Conservation (phyloP, 2,113 vertebrate genomes). For the Epinephelus lanceolatus region DNA sequence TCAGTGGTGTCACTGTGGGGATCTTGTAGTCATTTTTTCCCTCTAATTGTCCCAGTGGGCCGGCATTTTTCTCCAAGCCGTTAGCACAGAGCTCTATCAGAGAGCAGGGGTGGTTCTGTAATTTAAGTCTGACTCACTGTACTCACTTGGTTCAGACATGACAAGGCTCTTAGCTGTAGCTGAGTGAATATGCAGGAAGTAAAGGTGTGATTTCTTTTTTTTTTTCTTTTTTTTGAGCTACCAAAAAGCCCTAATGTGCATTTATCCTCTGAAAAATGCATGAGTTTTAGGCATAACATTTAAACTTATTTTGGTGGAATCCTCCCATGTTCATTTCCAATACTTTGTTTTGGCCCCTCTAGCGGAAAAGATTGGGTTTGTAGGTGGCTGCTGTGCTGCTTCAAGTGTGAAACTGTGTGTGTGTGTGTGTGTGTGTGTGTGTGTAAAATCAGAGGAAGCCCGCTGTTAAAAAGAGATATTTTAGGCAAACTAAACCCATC, state of each 20-base stretch:
- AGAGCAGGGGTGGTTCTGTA: constrained; percentile 34
- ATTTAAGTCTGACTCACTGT: constrained; percentile 58
- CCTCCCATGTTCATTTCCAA: not conserved
- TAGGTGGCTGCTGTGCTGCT: constrained; percentile 14
- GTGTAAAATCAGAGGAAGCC: constrained; percentile 11
- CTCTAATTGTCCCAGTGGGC: constrained; percentile 37
- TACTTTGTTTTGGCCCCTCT: not conserved
- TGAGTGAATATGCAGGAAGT: constrained; percentile 32
- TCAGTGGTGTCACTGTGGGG: constrained; percentile 25
- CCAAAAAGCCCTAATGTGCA: constrained; percentile 48
- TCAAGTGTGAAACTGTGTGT: constrained; percentile 13
- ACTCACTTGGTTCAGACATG: constrained; percentile 50
- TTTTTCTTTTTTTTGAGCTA: not conserved
- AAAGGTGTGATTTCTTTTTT: constrained; percentile 26
- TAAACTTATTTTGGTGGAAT: constrained; percentile 8
- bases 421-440: not conserved
- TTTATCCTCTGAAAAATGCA: constrained; percentile 49
- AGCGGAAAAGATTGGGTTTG: constrained; percentile 25
- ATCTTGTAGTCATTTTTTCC: constrained; percentile 40
- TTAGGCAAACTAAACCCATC: not conserved
- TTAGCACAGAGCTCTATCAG: constrained; percentile 17
- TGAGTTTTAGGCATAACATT: not conserved
- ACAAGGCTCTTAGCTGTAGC: constrained; percentile 50
- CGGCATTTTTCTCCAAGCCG: constrained; percentile 7
- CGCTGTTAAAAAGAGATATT: constrained; percentile 9